Conservation (phyloP, 1,140 invertebrate species). For the Bombyx mandarina region DNA sequence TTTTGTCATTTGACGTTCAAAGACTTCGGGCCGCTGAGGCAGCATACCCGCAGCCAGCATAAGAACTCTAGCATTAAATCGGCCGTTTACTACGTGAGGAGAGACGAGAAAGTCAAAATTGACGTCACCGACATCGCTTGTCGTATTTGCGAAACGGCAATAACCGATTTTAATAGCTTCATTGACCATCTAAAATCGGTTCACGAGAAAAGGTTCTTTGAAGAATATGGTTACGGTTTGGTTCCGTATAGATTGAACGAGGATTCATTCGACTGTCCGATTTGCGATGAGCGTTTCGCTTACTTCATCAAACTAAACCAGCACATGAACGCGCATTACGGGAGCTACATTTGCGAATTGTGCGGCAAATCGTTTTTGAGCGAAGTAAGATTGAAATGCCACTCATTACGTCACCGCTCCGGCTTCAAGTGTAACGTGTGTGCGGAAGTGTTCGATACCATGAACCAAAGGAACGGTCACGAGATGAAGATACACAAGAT, state of each 20-base stretch:
- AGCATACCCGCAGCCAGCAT: conserved; percentile 40
- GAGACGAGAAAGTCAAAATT: conserved; percentile 60
- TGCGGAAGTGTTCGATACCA: conserved; percentile 35
- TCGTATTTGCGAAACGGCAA: conserved; percentile 23
- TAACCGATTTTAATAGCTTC: conserved; percentile 23
- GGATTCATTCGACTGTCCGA: conserved; percentile 41
- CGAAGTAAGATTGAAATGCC: conserved; percentile 41
- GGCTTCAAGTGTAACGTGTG: conserved; percentile 37
- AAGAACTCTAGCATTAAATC: conserved; percentile 36
- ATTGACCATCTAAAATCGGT: conserved; percentile 31
- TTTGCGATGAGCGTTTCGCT: conserved; percentile 55
- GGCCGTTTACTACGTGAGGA: conserved; percentile 45
- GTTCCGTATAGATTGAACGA: conserved; percentile 46
- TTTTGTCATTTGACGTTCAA: conserved; percentile 50
- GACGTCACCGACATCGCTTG: conserved; percentile 36
- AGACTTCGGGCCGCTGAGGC: conserved; percentile 29
- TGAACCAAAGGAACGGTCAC: conserved; percentile 38
- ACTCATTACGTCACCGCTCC: conserved; percentile 35
- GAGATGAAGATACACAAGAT: conserved; percentile 36
- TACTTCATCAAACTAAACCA: conserved; percentile 63
- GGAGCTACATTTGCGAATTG: conserved; percentile 80
- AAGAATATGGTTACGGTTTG: conserved; percentile 36
- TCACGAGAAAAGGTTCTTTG: conserved; percentile 29
- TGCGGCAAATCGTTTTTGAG: conserved; percentile 80
- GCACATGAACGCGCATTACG: conserved; percentile 63